Evolutionary conservation across 2,888 invertebrate species (phyloP), one percentile per base, ranked within the genome.

Genomic region (Hirudinaria manillensis): DNA sequence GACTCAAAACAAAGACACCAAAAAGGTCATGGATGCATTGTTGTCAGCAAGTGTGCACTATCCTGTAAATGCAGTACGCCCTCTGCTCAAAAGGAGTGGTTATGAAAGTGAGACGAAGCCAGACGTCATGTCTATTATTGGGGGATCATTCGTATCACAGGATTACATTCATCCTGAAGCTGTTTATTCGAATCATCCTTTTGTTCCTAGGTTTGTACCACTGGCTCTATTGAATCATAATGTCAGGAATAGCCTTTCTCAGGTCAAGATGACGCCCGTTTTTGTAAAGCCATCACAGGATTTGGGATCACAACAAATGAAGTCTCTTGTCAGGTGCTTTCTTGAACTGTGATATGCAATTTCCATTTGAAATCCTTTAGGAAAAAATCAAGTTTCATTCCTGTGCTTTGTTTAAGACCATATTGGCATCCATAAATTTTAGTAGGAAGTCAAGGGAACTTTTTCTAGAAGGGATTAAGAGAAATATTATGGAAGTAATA

Each of bases 141-240:
- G 61, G 29, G 29, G 29, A 2, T 61, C 61, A 7, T 61, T 61
- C 19, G 61, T 61, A 21, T 61, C 61, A 10, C 61, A 24, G 29
- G 61, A 61, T 61, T 61, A 61, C 21, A 61, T 61, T 27, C 61
- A 61, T 61, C 61, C 61, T 61, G 61, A 61, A 61, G 61, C 61
- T 2, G 29, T 29, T 2, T 61, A 27, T 4, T 61, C 24, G 6
- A 27, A 24, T n/a, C 24, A 29, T 19, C 61, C 61, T 61, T 10
- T 29, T 27, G 61, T 61, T 29, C 24, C 61, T 16, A 61, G 61
- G 29, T 61, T 61, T 61, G 61, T 61, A 10, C 61, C 61, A 16
- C 61, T 61, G 7, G 61, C 61, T 29, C 29, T 61, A n/a, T n/a
- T 61, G 24, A 29, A 61, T 19, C 61, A 61, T 29, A 45, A 45